Conservation (phyloP, 2,888 invertebrate genomes). For the Oxyscelio sp. region DNA sequence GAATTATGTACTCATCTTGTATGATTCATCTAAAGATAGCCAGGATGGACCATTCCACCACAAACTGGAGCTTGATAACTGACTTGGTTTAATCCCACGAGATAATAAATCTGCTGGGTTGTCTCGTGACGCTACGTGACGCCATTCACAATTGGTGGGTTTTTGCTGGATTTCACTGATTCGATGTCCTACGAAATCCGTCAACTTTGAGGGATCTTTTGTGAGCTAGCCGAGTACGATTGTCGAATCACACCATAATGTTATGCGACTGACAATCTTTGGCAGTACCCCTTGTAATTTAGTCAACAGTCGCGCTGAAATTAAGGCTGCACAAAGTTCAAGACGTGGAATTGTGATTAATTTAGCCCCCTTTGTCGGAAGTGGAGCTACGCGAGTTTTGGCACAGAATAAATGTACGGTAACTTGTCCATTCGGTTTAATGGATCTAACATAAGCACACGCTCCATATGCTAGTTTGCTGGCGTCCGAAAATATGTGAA, state of each 20-base stretch:
- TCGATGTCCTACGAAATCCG: slow-evolving; percentile 11
- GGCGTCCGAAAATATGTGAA: slow-evolving; percentile 42
- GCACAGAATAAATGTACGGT: slow-evolving; percentile 37
- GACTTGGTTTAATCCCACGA: neutral
- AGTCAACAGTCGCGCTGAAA: neutral
- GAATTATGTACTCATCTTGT: neutral
- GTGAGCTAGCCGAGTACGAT: slow-evolving; percentile 4
- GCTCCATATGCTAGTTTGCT: slow-evolving; percentile 42
- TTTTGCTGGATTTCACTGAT: slow-evolving; percentile 4
- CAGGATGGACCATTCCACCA: too few species aligned
- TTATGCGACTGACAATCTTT: too few species aligned
- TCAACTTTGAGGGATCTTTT: neutral
- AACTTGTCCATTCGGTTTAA: neutral
- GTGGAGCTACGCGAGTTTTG: slow-evolving; percentile 48
- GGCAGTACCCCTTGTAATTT: neutral
- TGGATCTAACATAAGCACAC: slow-evolving; percentile 24
- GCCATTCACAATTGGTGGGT: neutral
- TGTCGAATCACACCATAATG: slow-evolving; percentile 23
- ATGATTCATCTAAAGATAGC: too few species aligned
- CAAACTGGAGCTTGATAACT: neutral
- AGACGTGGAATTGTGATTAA: slow-evolving; percentile 28
- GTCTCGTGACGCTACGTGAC: neutral
- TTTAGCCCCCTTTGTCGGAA: slow-evolving; percentile 28
- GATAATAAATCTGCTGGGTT: slow-evolving; percentile 3
- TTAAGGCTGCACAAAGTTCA: slow-evolving; percentile 31